These are phyloP conservation scores for Cephus pygmeus DNA, from an alignment of 2,888 invertebrate species.

Conservation along the genomic window DNA sequence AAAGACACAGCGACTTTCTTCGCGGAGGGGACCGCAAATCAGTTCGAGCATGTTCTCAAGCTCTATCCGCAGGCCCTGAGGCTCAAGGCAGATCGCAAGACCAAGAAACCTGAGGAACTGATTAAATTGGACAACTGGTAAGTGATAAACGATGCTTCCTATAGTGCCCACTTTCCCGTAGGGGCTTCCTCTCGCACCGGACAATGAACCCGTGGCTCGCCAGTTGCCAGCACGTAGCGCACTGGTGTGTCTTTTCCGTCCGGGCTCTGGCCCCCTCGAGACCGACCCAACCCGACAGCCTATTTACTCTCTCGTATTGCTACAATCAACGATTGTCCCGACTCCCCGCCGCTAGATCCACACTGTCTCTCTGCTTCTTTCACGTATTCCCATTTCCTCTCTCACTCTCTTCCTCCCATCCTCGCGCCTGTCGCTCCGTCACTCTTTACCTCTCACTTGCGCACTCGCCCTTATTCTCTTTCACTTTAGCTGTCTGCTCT, in stretches of 20 bases:
- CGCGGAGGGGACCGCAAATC: conserved; percentile 86
- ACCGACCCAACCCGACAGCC: conserved; percentile 22
- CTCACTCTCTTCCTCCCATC: conserved; percentile 1
- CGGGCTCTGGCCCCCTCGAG: conserved; percentile 33
- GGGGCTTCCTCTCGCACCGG: conserved; percentile 48
- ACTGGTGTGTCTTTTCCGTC: conserved; percentile 26
- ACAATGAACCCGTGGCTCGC: conserved; percentile 65
- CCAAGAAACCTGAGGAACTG: conserved; percentile 93
- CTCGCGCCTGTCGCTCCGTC: background rate
- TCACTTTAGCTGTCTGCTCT: background rate
- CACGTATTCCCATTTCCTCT: conserved; percentile 16
- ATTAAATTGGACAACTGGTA: conserved; percentile 96
- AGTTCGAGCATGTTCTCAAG: conserved; percentile 89
- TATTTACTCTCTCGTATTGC: conserved; percentile 41
- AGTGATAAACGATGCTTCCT: conserved; percentile 65
- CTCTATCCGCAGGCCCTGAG: conserved; percentile 91
- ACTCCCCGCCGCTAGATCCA: conserved; percentile 13
- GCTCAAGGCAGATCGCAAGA: conserved; percentile 89
- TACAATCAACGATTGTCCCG: conserved; percentile 1
- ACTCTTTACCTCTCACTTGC: background rate
- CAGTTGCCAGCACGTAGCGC: conserved; percentile 52
- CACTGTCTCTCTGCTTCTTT: conserved; percentile 5
- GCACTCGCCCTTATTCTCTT: background rate
- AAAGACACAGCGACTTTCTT: conserved; percentile 95
- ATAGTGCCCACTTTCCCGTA: conserved; percentile 26